Evolutionary conservation across 2,888 invertebrate genomes (phyloP).

Genomic region (Apoda limacodes): DNA sequence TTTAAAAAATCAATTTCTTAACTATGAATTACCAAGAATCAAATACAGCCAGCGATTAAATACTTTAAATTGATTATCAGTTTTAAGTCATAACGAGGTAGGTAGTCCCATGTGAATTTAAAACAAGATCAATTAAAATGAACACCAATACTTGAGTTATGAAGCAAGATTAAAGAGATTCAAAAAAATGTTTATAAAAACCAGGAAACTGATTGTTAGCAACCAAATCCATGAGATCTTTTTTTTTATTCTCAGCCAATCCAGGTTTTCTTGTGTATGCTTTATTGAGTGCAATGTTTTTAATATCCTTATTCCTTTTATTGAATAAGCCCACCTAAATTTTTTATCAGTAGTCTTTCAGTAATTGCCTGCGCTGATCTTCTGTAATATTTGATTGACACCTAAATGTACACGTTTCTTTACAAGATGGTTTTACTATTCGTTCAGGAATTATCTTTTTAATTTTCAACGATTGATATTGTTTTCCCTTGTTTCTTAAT

Average conservation of each 20-base stretch:
- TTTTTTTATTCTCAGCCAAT: slow-evolving; percentile 3
- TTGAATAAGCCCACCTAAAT: slow-evolving; percentile 3
- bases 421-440: no score
- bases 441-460: slow-evolving; percentile 1
- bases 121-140: neutral
- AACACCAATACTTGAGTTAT: neutral
- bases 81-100: neutral
- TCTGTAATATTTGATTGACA: slow-evolving; percentile 1
- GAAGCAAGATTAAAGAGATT: slow-evolving; percentile 4
- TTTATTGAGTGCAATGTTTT: slow-evolving; percentile 5
- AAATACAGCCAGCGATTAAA: no score
- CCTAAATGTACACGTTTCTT: neutral
- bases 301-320: slow-evolving; percentile 3
- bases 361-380: neutral
- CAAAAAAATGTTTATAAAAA: slow-evolving; percentile 3
- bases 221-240: slow-evolving; percentile 5
- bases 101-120: neutral
- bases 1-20: no score
- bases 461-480: neutral
- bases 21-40: no score
- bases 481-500: neutral
- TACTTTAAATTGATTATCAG: no score
- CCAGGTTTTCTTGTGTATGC: slow-evolving; percentile 4
- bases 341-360: slow-evolving; percentile 3
- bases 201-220: slow-evolving; percentile 4